A percentile compares a stretch with the other conserved stretches of the same genome.
Evolutionary conservation across 2,888 invertebrate genomes (phyloP).

Genomic region (Acleris literana): DNA sequence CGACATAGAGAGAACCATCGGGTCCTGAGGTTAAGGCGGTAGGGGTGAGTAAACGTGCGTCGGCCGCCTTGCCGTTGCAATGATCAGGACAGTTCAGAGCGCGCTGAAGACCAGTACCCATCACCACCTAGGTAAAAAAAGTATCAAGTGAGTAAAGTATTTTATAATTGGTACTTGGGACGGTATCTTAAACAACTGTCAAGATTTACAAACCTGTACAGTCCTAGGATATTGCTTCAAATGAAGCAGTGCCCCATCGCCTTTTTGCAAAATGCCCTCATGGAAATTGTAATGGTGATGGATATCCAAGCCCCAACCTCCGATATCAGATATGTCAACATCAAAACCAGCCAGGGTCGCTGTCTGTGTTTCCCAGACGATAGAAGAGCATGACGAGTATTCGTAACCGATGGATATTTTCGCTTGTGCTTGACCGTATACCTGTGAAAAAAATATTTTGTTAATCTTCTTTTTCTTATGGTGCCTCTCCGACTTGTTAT

Average conservation of each 20-base stretch:
- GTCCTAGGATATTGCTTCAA: slow-evolving; percentile 96
- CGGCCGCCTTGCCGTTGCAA: slow-evolving; percentile 93
- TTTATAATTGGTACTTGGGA: too few relatives aligned
- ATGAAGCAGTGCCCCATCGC: slow-evolving; percentile 97
- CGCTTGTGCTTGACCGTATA: slow-evolving; percentile 94
- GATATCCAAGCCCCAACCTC: slow-evolving; percentile 98
- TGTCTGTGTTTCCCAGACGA: slow-evolving; percentile 98
- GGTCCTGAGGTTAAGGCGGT: slow-evolving; percentile 97
- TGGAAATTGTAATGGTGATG: slow-evolving; percentile 99
- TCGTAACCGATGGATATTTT: slow-evolving; percentile 97
- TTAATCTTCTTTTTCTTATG: too few relatives aligned
- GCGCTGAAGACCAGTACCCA: slow-evolving; percentile 96
- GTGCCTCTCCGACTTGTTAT: too few relatives aligned
- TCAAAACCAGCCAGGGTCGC: slow-evolving; percentile 97
- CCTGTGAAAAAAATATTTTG: slow-evolving; percentile 57
- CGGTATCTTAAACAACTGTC: too few relatives aligned
- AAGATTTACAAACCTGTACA: slow-evolving; percentile 82
- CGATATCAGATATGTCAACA: slow-evolving; percentile 97
- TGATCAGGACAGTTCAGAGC: slow-evolving; percentile 93
- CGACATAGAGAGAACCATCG: slow-evolving; percentile 98
- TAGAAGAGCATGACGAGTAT: slow-evolving; percentile 92
- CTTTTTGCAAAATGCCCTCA: slow-evolving; percentile 98
- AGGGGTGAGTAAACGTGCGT: slow-evolving; percentile 94
- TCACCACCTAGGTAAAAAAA: slow-evolving; percentile 86
- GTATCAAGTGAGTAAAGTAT: background rate